A percentile compares a stretch with the other conserved stretches of the same genome.
These are phyloP conservation scores for Polymixis flavicincta DNA, from an alignment of 2,888 invertebrate species.

Conservation along the genomic window DNA sequence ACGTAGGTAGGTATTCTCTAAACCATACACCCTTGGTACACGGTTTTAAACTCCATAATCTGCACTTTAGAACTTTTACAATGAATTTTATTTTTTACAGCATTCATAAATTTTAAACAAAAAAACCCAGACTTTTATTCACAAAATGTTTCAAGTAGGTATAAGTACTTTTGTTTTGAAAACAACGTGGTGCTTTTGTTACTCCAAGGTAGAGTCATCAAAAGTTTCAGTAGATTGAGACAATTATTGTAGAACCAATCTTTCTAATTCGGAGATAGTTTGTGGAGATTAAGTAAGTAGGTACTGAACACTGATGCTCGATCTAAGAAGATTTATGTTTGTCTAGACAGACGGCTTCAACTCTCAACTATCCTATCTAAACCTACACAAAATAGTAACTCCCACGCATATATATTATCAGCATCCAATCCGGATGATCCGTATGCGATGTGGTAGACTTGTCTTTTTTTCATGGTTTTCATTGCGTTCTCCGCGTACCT, in stretches of 20 bases:
- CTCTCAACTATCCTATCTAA: constrained; percentile 64
- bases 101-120: constrained; percentile 48
- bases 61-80: constrained; percentile 49
- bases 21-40: constrained; percentile 7
- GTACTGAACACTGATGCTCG: constrained; percentile 73
- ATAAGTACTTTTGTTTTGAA: constrained; percentile 18
- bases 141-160: constrained; percentile 19
- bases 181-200: constrained; percentile 30
- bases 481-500: not conserved
- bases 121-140: constrained; percentile 61
- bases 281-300: constrained; percentile 75
- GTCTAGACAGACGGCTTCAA: constrained; percentile 69
- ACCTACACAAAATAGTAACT: constrained; percentile 40
- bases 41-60: constrained; percentile 45
- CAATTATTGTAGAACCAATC: constrained; percentile 18
- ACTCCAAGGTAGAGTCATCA: not conserved
- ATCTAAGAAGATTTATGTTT: constrained; percentile 78
- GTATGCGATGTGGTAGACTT: not conserved
- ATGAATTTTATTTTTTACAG: constrained; percentile 42
- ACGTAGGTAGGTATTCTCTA: not conserved
- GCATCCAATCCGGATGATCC: constrained; percentile 20
- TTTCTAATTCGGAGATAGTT: constrained; percentile 70
- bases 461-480: not conserved
- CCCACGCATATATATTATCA: constrained; percentile 56
- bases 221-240: constrained; percentile 17